Conservation (phyloP, 2,113 vertebrate species). For the Leptosomus discolor region DNA sequence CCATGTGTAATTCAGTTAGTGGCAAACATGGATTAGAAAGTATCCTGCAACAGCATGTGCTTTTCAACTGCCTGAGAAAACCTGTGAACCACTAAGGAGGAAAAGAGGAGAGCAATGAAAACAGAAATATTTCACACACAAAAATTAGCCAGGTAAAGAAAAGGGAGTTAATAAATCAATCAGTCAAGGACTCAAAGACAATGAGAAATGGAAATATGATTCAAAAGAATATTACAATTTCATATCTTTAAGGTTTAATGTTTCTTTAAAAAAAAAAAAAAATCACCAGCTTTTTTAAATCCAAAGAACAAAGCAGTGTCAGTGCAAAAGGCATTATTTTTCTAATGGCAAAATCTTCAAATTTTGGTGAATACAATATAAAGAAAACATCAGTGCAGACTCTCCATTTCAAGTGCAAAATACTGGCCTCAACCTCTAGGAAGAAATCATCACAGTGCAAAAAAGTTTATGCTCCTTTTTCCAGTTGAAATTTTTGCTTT, state of each 20-base stretch:
- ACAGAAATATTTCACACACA: neutral
- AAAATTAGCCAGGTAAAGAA: neutral
- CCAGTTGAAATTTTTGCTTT: neutral
- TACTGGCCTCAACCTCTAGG: neutral
- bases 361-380: neutral
- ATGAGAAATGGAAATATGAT: neutral
- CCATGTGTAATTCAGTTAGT: conserved; percentile 59
- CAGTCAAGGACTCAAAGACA: neutral
- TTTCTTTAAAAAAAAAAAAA: neutral
- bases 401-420: neutral
- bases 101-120: neutral
- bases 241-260: neutral
- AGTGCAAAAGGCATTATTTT: neutral
- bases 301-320: neutral
- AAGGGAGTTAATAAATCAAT: neutral
- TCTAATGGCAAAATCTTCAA: neutral
- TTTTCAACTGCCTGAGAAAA: conserved; percentile 21
- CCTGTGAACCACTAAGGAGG: neutral
- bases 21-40: conserved; percentile 30
- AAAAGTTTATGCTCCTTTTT: neutral
- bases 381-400: neutral
- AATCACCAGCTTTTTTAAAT: neutral
- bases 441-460: neutral
- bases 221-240: neutral
- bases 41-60: neutral